phyloP scores from a whole-genome alignment of 2,797 vertebrate species.

The Coilia nasus region DNA sequence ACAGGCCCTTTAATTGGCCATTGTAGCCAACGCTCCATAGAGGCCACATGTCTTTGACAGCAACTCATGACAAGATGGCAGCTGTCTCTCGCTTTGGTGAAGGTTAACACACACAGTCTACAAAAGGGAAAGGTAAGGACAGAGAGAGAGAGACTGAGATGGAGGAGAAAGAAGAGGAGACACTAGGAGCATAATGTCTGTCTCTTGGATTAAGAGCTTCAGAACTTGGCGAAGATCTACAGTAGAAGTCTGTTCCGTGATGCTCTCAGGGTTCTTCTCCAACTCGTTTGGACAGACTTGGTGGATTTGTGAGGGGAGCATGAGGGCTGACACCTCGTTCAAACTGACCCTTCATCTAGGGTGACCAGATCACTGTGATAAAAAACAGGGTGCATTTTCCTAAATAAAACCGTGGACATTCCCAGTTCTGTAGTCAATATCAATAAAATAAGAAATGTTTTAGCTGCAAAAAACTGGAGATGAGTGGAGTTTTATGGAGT shows the following conservation, averaged over 20 bases:
- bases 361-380: no score
- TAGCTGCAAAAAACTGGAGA: no score
- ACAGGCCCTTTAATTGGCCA: constrained; percentile 81
- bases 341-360: neutral
- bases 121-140: constrained; percentile 47
- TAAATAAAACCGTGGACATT: no score
- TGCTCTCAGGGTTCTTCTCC: neutral
- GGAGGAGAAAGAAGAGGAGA: neutral
- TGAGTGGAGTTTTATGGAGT: no score
- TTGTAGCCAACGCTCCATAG: constrained; percentile 71
- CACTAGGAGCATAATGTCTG: neutral
- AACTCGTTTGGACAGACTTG: neutral
- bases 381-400: no score
- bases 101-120: constrained; percentile 72
- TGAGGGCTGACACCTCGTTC: neutral
- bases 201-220: neutral
- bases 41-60: constrained; percentile 73
- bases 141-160: neutral
- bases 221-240: neutral
- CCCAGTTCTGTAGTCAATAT: no score
- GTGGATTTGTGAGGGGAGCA: neutral
- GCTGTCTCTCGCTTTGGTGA: constrained; percentile 79
- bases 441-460: no score
- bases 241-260: neutral
- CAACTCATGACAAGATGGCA: constrained; percentile 83